Evolutionary conservation across 2,113 vertebrate genomes (phyloP), one percentile per base, ranked within the genome.

Genomic region (Petroica traversi): DNA sequence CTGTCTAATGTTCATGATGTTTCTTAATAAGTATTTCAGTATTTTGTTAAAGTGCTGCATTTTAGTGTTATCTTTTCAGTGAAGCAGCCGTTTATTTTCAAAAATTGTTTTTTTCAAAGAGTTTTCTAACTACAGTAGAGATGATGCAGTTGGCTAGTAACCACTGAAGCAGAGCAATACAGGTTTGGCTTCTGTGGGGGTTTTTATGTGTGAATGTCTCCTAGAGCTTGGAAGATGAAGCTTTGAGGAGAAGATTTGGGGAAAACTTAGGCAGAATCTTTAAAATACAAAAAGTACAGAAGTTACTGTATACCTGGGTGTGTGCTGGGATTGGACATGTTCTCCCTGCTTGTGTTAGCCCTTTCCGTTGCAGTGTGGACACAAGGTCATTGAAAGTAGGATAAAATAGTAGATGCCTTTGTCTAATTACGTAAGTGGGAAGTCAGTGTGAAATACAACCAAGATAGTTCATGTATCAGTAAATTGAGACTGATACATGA

Each of bases 261-360:
- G 41, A 5, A 71, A 43, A 36, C 84, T 89, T 92, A 76, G 19
- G 11, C 29, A 78, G 64, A 94, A 96, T 85, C 55, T 25, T 82
- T 49, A 81, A 97, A 95, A 83, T 83, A 62, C 49, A 63, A 59
- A 34, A 88, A 54, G n/a, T 63, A 5, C 33, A 28, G 20, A 87
- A 95, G 90, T 95, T 96, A 83, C n/a, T 81, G 57, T 64, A 22
- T 4, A 18, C 19, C 11, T 85, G 28, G 6, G n/a, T 14, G 0
- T 29, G 19, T 78, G 36, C 18, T 85, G 41, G 26, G 51, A 55
- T 78, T 84, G 51, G 26, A 52, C 26, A 15, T 51, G 5, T 61
- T 89, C 34, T 85, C 41, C 25, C 6, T 61, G 4, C 6, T 52
- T 74, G 2, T 41, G 40, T 43, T 33, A 54, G 14, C 82, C 25